These are phyloP conservation scores for Hippocampus zosterae DNA, from an alignment of 2,113 vertebrate genomes.

Conservation along the genomic window DNA sequence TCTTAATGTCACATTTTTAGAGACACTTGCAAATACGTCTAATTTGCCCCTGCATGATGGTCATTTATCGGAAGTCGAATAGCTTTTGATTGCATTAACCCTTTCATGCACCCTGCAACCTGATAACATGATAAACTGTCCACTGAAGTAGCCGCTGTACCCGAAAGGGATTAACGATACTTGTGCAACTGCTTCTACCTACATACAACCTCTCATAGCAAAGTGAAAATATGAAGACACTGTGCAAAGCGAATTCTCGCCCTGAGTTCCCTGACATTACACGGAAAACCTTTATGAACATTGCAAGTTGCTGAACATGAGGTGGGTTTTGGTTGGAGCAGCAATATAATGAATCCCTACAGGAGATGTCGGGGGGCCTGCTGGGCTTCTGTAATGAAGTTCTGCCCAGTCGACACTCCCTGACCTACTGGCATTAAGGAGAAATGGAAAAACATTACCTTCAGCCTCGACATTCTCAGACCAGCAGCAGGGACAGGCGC, in stretches of 20 bases:
- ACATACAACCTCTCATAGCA: too few species aligned
- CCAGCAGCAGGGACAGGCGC: constrained; percentile 11
- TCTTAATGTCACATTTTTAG: too few species aligned
- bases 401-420: constrained; percentile 64
- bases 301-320: constrained; percentile 6
- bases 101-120: too few species aligned
- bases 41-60: too few species aligned
- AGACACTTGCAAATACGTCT: too few species aligned
- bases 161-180: too few species aligned
- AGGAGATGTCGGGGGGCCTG: constrained; percentile 65
- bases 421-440: constrained; percentile 76
- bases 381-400: constrained; percentile 78
- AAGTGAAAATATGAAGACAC: not conserved
- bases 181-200: too few species aligned
- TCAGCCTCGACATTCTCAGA: constrained; percentile 44
- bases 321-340: constrained; percentile 29
- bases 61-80: not conserved
- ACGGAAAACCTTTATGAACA: constrained; percentile 30
- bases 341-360: constrained; percentile 74
- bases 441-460: constrained; percentile 74
- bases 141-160: too few species aligned
- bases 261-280: constrained; percentile 15
- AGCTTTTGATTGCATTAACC: not conserved
- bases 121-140: too few species aligned
- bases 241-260: not conserved